Percentiles rank a stretch among this genome's conserved stretches.
Conservation (phyloP, 2,797 vertebrate species). For the Sebastes wilsoni region DNA sequence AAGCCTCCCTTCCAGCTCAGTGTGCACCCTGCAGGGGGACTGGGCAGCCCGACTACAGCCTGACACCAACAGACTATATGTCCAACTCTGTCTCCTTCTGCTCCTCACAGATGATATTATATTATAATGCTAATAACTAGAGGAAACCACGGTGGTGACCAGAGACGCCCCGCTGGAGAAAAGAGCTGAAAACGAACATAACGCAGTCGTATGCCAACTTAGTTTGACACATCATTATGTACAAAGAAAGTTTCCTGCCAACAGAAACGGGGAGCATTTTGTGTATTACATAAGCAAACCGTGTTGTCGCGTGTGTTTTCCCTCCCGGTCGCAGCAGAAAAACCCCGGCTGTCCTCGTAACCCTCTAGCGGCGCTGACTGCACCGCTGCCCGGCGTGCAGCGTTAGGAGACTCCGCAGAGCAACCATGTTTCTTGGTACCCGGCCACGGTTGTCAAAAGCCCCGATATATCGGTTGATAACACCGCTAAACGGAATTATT, state of each 20-base stretch:
- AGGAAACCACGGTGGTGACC: constrained; percentile 16
- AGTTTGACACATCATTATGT: constrained; percentile 49
- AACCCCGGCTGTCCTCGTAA: constrained; percentile 73
- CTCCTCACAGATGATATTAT: neutral
- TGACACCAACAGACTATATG: neutral
- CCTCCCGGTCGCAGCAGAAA: constrained; percentile 26
- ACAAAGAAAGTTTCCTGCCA: constrained; percentile 57
- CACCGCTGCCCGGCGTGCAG: constrained; percentile 76
- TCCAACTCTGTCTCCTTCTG: neutral
- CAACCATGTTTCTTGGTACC: constrained; percentile 77
- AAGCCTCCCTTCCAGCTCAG: neutral
- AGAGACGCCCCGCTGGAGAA: constrained; percentile 32
- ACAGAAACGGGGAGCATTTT: neutral
- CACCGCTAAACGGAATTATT: neutral
- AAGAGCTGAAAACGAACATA: constrained; percentile 16
- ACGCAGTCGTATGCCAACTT: constrained; percentile 55
- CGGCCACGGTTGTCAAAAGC: constrained; percentile 67
- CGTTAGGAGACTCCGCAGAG: constrained; percentile 86
- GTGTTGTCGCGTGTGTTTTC: neutral
- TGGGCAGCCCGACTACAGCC: neutral
- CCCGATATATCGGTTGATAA: neutral
- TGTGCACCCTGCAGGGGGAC: constrained; percentile 16
- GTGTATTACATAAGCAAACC: constrained; percentile 6
- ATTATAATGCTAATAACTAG: neutral
- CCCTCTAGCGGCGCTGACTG: constrained; percentile 75